These are phyloP conservation scores for Mechanitis messenoides DNA, from an alignment of 2,888 invertebrate species.

Conservation along the genomic window DNA sequence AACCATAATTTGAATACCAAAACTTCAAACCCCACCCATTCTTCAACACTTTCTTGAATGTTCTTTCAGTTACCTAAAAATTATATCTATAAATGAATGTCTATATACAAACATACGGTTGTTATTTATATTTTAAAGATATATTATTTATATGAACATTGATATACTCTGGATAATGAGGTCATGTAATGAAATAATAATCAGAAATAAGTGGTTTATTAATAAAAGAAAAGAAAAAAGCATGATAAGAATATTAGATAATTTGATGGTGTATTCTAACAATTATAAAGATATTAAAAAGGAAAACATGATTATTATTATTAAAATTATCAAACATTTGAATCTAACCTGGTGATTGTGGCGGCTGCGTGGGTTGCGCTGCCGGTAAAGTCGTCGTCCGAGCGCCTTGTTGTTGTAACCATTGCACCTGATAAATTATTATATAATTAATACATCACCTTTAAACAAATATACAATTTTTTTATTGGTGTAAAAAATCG, in stretches of 20 bases:
- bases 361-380: constrained; percentile 55
- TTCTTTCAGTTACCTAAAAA: constrained; percentile 27
- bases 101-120: background rate
- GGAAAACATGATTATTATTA: constrained; percentile 2
- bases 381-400: constrained; percentile 76
- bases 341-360: constrained; percentile 61
- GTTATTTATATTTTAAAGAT: too few species aligned
- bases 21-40: constrained; percentile 36
- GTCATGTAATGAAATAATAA: too few species aligned
- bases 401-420: constrained; percentile 81
- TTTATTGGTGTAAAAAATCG: background rate
- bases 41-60: constrained; percentile 20
- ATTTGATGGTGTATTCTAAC: background rate
- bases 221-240: too few species aligned
- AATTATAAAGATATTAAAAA: constrained; percentile 3
- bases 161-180: too few species aligned
- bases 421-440: constrained; percentile 66
- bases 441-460: background rate
- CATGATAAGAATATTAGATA: too few species aligned
- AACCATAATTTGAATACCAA: constrained; percentile 56
- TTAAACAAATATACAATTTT: too few species aligned
- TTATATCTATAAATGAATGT: constrained; percentile 17
- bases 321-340: constrained; percentile 1
- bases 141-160: too few species aligned
- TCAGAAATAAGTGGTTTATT: too few species aligned